phyloP scores from a whole-genome alignment of 2,888 invertebrate species.

The Dynastes grantii region DNA sequence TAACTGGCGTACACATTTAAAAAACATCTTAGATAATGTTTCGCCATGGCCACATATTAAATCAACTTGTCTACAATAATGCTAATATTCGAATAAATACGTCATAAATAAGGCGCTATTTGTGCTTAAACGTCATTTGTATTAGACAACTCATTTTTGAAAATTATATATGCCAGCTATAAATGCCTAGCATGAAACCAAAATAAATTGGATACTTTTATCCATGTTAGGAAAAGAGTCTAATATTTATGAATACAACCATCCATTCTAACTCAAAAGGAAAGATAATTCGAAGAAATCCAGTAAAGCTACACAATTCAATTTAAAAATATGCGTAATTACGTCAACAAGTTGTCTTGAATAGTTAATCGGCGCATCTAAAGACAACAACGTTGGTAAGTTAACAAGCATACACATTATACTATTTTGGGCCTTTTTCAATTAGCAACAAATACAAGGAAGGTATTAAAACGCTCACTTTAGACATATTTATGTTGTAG shows the following conservation, averaged over 20 bases:
- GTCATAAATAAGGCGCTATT: too few species aligned
- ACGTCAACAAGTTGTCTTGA: slow-evolving; percentile 6
- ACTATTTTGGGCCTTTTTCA: slow-evolving; percentile 34
- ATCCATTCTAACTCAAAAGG: neutral
- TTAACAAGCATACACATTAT: slow-evolving; percentile 8
- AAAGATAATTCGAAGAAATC: neutral
- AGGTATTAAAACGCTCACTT: slow-evolving; percentile 27
- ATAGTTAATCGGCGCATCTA: neutral
- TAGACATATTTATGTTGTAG: slow-evolving; percentile 24
- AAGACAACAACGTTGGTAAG: slow-evolving; percentile 19
- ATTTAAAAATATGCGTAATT: neutral
- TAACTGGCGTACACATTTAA: too few species aligned
- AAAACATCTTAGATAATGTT: too few species aligned
- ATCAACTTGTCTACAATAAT: neutral
- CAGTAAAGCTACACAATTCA: neutral
- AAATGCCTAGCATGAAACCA: neutral
- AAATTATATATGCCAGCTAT: too few species aligned
- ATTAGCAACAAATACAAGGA: slow-evolving; percentile 27
- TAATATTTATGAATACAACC: neutral
- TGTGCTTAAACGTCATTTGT: too few species aligned
- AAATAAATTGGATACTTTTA: neutral
- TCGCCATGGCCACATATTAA: too few species aligned
- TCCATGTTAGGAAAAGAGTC: neutral
- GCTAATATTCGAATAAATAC: too few species aligned
- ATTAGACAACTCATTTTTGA: too few species aligned